Evolutionary conservation across 2,113 vertebrate genomes (phyloP).

Genomic region (Scortum barcoo): DNA sequence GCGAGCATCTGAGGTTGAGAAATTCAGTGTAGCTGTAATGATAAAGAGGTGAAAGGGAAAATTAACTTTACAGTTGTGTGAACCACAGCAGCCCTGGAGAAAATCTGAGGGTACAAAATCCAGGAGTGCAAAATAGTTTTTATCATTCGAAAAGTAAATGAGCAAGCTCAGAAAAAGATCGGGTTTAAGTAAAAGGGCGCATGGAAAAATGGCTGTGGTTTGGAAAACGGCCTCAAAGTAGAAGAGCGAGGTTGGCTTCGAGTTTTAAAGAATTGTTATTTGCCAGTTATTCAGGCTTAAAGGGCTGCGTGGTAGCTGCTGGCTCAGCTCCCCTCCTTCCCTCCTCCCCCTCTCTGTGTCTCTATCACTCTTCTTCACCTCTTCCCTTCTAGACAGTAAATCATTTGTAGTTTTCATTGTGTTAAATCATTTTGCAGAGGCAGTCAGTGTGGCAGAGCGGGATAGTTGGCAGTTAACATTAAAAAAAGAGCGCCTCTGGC

Average conservation of each 20-base stretch:
- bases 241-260: neutral
- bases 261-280: neutral
- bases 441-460: slow-evolving; percentile 11
- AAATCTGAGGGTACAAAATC: slow-evolving; percentile 7
- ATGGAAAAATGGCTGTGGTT: neutral
- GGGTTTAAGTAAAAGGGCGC: neutral
- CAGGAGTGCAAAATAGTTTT: neutral
- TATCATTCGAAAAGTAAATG: neutral
- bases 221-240: neutral
- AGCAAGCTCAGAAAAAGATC: neutral
- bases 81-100: neutral
- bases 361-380: slow-evolving; percentile 14
- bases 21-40: neutral
- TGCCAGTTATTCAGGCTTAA: slow-evolving; percentile 23
- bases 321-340: slow-evolving; percentile 15
- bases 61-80: neutral
- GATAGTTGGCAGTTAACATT: slow-evolving; percentile 24
- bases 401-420: slow-evolving; percentile 36
- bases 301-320: slow-evolving; percentile 25
- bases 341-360: neutral
- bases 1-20: neutral
- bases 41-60: neutral
- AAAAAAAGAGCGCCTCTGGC: slow-evolving; percentile 21
- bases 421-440: slow-evolving; percentile 24
- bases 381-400: slow-evolving; percentile 16